Base-by-base conservation (phyloP, 2,113 vertebrate genomes). In the Rousettus leschenaultii region DNA sequence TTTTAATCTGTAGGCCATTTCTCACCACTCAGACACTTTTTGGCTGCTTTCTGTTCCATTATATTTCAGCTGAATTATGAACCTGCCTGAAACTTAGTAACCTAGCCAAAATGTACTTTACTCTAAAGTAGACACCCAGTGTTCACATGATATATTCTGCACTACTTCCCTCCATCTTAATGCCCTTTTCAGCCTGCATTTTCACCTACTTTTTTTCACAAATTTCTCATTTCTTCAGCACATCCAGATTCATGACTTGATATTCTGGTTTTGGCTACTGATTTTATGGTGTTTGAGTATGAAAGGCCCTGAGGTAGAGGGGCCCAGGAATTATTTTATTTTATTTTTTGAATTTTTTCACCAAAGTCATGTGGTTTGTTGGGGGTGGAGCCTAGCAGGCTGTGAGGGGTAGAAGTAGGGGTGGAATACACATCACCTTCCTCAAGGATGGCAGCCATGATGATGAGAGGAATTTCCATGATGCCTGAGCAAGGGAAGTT, bases 381-480 rank as follows among this genome's bases (percentile, higher is more conserved):
- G 12, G 5, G 22, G 5, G n/a, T 19, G 15, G 26, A 18, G 43
- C 9, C 18, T 53, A 21, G 7, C 63, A 0, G 14, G 3, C 35
- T 84, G 2, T 48, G 26, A 24, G 33, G n/a, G 4, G 1, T 19
- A n/a, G 18, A 10, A 12, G 7, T 35, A 35, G 18, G 6, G 35
- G 9, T 71, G 28, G 68, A 26, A 40, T 7, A 18, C 4, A n/a
- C 33, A 14, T 13, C 45, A 28, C 28, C 16, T 71, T 43, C 40
- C 33, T 78, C 43, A 70, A 24, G 33, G 30, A 77, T 48, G 45
- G 33, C 38, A 57, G 89, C 71, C 28, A 3, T 48, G 18, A 16
- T 63, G 66, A 77, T 43, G 14, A 83, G 7, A 40, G 11, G 43
- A 70, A n/a, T 3, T 43, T 98, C 97, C 0, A 96, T 97, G 65